Base-by-base conservation (phyloP, 2,113 vertebrate genomes). In the Leptodactylus fuscus region DNA sequence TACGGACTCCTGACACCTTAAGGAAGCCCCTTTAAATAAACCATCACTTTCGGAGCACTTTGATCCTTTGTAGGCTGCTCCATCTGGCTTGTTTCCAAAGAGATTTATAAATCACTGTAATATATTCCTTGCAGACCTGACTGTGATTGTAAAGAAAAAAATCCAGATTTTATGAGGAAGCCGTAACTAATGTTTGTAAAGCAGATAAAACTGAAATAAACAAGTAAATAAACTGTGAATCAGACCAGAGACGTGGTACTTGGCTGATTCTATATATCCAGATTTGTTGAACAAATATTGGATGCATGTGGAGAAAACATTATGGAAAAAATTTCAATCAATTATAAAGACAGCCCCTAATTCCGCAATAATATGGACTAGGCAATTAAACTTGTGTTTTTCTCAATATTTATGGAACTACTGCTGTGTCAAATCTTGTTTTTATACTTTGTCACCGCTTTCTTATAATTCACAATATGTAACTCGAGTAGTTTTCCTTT, bases 401-500 rank as follows among this genome's bases (percentile, higher is more conserved):
- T 46, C 36, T 13, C 22, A 73, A 13, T 46, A 73, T 46, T 73
- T 73, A 73, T 73, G 38, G 70, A 55, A 2, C 18, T 55, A n/a
- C 49, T 55, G 48, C 49, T 78, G 75, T 78, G 32, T 55, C 46
- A 51, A 36, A 55, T 78, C 20, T 34, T 5, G 75, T 36, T 27
- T 73, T n/a, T 3, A 55, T 78, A 53, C 48, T 20, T 55, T 51
- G 48, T 13, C 22, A n/a, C 5, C 22, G 34, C 32, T 36, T 51
- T 36, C 10, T 5, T 58, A 78, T 55, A 34, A 53, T 41, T n/a
- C 22, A 15, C 18, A 4, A 0, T 67, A 51, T 22, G 44, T 27
- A 81, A 44, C 13, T 18, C n/a, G 44, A 65, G 22, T 36, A 60
- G 20, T 62, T 81, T 81, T 81, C 38, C 29, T n/a, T 81, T 18